phyloP scores from a whole-genome alignment of 1,140 invertebrate species.

The Pararge aegeria region DNA sequence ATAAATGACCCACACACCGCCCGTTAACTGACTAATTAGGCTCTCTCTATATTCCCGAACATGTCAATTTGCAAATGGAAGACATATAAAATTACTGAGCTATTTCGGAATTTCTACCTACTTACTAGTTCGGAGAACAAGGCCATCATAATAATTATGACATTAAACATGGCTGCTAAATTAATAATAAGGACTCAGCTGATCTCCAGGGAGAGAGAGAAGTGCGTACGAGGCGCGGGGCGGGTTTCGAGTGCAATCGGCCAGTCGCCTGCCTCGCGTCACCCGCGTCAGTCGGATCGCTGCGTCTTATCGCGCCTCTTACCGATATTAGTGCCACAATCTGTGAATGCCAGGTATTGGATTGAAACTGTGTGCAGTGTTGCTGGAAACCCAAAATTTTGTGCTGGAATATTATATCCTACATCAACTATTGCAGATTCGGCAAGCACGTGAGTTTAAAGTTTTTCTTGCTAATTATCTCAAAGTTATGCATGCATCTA shows the following conservation, averaged over 20 bases:
- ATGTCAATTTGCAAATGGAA: slow-evolving; percentile 11
- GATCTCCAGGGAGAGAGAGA: slow-evolving; percentile 43
- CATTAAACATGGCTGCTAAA: slow-evolving; percentile 14
- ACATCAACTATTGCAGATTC: background rate
- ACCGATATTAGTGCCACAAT: slow-evolving; percentile 25
- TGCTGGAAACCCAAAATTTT: slow-evolving; percentile 25
- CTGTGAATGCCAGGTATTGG: slow-evolving; percentile 29
- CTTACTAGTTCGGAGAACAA: background rate
- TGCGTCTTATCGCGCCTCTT: slow-evolving; percentile 4
- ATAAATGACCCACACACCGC: background rate
- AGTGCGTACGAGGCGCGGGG: slow-evolving; percentile 32
- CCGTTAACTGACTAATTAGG: background rate
- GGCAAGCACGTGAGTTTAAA: background rate
- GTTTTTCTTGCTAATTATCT: background rate
- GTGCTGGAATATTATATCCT: slow-evolving; percentile 11
- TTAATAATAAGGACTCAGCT: slow-evolving; percentile 37
- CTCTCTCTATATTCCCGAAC: background rate
- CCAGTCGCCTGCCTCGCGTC: slow-evolving; percentile 48
- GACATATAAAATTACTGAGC: background rate
- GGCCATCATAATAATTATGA: slow-evolving; percentile 19
- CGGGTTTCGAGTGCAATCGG: slow-evolving; percentile 29
- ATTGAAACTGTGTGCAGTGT: slow-evolving; percentile 30
- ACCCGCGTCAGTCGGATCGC: slow-evolving; percentile 15
- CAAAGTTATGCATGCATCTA: background rate
- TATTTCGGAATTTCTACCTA: background rate